Evolutionary conservation across 2,888 invertebrate genomes (phyloP), one percentile per base, ranked within the genome.

Genomic region (Cryptus viduatorius): DNA sequence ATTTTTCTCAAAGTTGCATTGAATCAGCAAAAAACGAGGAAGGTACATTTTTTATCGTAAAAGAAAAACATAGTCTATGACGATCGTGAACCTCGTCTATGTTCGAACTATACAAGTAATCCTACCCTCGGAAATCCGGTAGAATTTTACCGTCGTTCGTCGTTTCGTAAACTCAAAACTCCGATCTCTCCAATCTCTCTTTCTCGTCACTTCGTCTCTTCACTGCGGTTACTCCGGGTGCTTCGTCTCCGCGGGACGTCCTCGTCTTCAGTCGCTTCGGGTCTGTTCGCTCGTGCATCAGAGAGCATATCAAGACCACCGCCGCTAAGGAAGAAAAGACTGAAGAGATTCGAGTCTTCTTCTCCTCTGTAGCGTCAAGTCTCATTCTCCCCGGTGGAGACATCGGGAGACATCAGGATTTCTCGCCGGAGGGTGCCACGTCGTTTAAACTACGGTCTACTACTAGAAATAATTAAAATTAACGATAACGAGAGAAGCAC

Each of bases 381-480:
- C 29, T 59, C 29, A 29, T 59, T 29, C 59, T 29, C 59, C 12
- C 24, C 12, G 12, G 12, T 46, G 75, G 59, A 65, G 68, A 73
- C 42, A 72, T 31, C 50, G 65, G 48, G 77, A 61, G 69, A 84
- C 81, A 81, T 84, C 81, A 31, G 78, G 78, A 75, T 89, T 78
- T 86, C 82, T 72, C 84, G 75, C 81, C 78, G 81, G 81, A 82
- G 84, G 84, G 81, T 84, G 84, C 84, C 84, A 86, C 86, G 87
- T 87, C 88, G 80, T 83, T 83, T 82, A 68, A 80, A 65, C 73
- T 85, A 89, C 86, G 86, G 88, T 84, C 88, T 89, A 88, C 88
- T 90, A 89, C 88, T 90, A 89, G 87, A 88, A 87, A 89, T 92
- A 92, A 92, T 92, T 92, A 91, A 92, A 92, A 92, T 91, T 90